Base-by-base conservation (phyloP, 2,888 invertebrate species). In the Melipona beecheii region DNA sequence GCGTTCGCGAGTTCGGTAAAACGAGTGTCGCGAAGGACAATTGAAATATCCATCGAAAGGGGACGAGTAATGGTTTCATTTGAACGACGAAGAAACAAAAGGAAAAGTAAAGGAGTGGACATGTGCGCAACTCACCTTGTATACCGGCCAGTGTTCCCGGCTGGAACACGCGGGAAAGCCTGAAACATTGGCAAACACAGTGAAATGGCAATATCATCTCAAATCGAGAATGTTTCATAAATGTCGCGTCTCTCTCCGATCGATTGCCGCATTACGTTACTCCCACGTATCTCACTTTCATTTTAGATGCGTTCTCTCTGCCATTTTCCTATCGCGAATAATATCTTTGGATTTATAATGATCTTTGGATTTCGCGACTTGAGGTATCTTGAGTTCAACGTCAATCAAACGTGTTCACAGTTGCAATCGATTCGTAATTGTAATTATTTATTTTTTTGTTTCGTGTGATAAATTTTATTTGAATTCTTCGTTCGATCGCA, bases 121-220 rank as follows among this genome's bases (percentile, higher is more conserved):
- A 1, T 4, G n/a, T 71, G 31, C 43, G 78, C 49, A 89, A 92
- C 95, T 95, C 94, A 96, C 97, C 97, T 97, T 97, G 97, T 96
- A 97, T 96, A 95, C 97, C 97, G 94, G 97, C 97, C 95, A 97
- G 96, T 95, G 97, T 97, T 95, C 96, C 96, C 95, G 96, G 96
- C 95, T 97, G 96, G 95, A 97, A 97, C 95, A 97, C 97, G 95
- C 97, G 97, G 95, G 97, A 96, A 95, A 97, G 96, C 96, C 97
- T 97, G 96, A 86, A 96, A 96, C 95, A 86, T 95, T 94, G 95
- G 90, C 93, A 91, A 92, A 87, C 80, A 82, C 50, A 74, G 9
- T 69, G 31, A 70, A 31, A 60, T 5, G 11, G 15, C 15, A 50
- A 58, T 17, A 27, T 21, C 49, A n/a, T n/a, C n/a, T n/a, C n/a